Evolutionary conservation across 1,140 invertebrate species (phyloP).

Genomic region (Penaeus chinensis): DNA sequence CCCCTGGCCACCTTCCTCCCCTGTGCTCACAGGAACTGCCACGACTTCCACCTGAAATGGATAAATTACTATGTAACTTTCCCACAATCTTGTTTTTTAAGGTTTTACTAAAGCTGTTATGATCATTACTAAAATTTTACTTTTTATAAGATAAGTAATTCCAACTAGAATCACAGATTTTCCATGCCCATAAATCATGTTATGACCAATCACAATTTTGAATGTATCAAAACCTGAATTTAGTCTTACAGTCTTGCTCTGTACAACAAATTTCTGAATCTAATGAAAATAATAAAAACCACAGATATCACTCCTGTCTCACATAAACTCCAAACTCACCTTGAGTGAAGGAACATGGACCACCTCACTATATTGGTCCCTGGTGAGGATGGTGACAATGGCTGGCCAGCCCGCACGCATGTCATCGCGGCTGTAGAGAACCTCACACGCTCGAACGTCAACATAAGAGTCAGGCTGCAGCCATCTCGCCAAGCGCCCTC

Average conservation of each 20-base stretch:
- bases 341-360: slow-evolving; percentile 87
- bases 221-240: too few species aligned
- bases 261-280: not conserved
- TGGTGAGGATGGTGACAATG: slow-evolving; percentile 83
- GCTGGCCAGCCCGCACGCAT: slow-evolving; percentile 85
- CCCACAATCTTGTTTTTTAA: slow-evolving; percentile 14
- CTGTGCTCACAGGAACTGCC: slow-evolving; percentile 75
- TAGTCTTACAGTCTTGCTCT: too few species aligned
- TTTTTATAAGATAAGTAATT: too few species aligned
- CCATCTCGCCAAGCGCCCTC: slow-evolving; percentile 92
- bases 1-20: slow-evolving; percentile 66
- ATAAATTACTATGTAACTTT: slow-evolving; percentile 45
- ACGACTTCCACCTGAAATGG: slow-evolving; percentile 77
- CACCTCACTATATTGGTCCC: slow-evolving; percentile 92
- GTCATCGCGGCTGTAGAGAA: slow-evolving; percentile 80
- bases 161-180: too few species aligned
- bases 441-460: slow-evolving; percentile 87
- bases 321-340: slow-evolving; percentile 70
- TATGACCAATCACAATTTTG: too few species aligned
- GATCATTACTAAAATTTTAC: too few species aligned
- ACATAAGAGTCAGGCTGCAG: slow-evolving; percentile 92
- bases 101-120: not conserved
- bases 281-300: not conserved
- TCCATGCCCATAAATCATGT: too few species aligned
- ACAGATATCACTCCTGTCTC: not conserved